Evolutionary conservation across 2,797 vertebrate species (phyloP), one percentile per base, ranked within the genome.

Genomic region (Clarias platycephalus): DNA sequence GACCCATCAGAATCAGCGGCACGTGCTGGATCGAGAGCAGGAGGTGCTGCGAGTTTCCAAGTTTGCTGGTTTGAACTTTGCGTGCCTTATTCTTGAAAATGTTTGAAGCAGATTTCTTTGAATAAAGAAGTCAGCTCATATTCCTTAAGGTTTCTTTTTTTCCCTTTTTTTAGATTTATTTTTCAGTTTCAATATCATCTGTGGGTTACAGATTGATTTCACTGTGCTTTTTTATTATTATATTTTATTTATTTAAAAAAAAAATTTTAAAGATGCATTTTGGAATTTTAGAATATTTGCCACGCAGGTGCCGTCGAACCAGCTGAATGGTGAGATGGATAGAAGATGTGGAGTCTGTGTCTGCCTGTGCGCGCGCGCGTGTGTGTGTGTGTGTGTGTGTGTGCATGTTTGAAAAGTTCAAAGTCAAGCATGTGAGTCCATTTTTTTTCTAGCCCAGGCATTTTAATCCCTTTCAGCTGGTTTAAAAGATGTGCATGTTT

Each of bases 191-290:
- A 49, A 53, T 84, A 34, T 81, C 62, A 84, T 86, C 83, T 89
- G 89, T 91, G 90, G 88, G 89, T 92, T 93, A 91, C 93, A 94
- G 92, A 93, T 92, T 93, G 77, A 44, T 64, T 49, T 49, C 15
- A 26, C 37, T 28, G 22, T 1, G 7, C 24, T 7, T 77, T 31
- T 22, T 9, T 77, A 3, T 28, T 10, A 1, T 60, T 24, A 24
- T 24, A 34, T 5, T 77, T 60, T 55, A 53, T 75, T 28, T 26
- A 40, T 40, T 70, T 68, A 37, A 22, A 20, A 24, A 12, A 12
- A 40, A 7, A 26, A 31, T 31, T 31, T 60, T 28, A 76, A 31
- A 57, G 44, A 28, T n/a, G 88, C 91, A 93, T 91, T 93, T 93
- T 4, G 92, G 90, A 91, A 90, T 91, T 93, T 93, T 91, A 3